Evolutionary conservation across 1,140 invertebrate species (phyloP), one percentile per base, ranked within the genome.

Genomic region (Lordiphosa mommai): DNA sequence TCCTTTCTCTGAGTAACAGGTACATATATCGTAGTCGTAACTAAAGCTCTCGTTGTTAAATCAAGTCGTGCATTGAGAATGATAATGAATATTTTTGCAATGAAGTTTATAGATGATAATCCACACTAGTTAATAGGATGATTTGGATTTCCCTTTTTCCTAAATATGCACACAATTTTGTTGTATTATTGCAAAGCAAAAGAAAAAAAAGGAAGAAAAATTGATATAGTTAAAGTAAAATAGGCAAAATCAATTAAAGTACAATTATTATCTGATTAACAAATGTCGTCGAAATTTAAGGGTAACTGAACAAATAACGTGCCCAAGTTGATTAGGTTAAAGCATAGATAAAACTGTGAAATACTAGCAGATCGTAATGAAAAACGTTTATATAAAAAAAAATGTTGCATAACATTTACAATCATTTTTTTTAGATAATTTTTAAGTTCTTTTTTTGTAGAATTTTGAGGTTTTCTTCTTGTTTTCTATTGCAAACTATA

Each of bases 81-180:
- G n/a, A n/a, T n/a, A n/a, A n/a, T n/a, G n/a, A n/a, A n/a, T n/a
- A n/a, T n/a, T n/a, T n/a, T n/a, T n/a, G n/a, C n/a, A n/a, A n/a
- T n/a, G n/a, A n/a, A n/a, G n/a, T n/a, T n/a, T n/a, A n/a, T n/a
- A n/a, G n/a, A n/a, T n/a, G n/a, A n/a, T n/a, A n/a, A n/a, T n/a
- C n/a, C n/a, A n/a, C n/a, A n/a, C n/a, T n/a, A n/a, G n/a, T n/a
- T n/a, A n/a, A n/a, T n/a, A n/a, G n/a, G n/a, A n/a, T n/a, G n/a
- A n/a, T n/a, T n/a, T n/a, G n/a, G n/a, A n/a, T n/a, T n/a, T n/a
- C n/a, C n/a, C n/a, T n/a, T n/a, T n/a, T n/a, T n/a, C n/a, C 76
- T 82, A 80, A 80, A 82, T 80, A 80, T 80, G 76, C 76, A 82
- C 76, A 80, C 67, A 57, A 82, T 82, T 74, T 66, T 69, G 46